Evolutionary conservation across 2,797 vertebrate species (phyloP).

Genomic region (Macropodus opercularis): DNA sequence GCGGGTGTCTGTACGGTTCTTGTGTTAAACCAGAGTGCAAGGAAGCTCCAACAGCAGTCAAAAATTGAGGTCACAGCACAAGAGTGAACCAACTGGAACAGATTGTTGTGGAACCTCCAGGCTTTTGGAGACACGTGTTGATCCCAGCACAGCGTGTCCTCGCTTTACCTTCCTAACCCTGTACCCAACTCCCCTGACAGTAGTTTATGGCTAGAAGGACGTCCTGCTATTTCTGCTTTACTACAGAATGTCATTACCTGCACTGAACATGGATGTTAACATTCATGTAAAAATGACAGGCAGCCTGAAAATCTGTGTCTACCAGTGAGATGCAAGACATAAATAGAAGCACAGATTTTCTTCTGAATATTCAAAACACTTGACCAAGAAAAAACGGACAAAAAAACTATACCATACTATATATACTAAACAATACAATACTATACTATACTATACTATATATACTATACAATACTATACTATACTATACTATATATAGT

Average conservation of each 20-base stretch:
- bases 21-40: slow-evolving; percentile 70
- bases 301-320: not conserved
- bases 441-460: no score
- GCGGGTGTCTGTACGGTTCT: slow-evolving; percentile 57
- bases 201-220: slow-evolving; percentile 55
- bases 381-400: no score
- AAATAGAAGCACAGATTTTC: no score
- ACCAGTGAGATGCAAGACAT: not conserved
- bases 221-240: slow-evolving; percentile 45
- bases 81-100: slow-evolving; percentile 81
- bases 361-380: no score
- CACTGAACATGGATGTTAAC: slow-evolving; percentile 9
- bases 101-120: slow-evolving; percentile 80
- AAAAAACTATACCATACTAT: no score
- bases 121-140: slow-evolving; percentile 81
- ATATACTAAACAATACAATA: no score
- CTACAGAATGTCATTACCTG: slow-evolving; percentile 32
- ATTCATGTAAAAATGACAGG: slow-evolving; percentile 4
- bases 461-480: no score
- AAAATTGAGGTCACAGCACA: slow-evolving; percentile 80
- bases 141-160: slow-evolving; percentile 70
- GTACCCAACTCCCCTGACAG: slow-evolving; percentile 56
- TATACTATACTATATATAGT: no score
- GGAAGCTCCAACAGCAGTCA: slow-evolving; percentile 74
- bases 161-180: slow-evolving; percentile 66